Base-by-base conservation (phyloP, 2,888 invertebrate genomes). In the Chesias legatella region DNA sequence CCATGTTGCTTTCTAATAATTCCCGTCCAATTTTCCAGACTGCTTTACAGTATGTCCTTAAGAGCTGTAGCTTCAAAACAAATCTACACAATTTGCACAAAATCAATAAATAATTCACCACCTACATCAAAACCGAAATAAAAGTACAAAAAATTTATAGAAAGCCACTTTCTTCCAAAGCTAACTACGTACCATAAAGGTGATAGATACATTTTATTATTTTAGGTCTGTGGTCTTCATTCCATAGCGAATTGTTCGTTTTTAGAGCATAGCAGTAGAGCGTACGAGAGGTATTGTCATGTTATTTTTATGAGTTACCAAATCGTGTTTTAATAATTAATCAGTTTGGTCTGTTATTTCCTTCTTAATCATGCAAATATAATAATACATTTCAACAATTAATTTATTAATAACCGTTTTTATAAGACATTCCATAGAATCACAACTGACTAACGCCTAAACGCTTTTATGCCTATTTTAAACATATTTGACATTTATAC, bases 1-100 rank as follows among this genome's bases (percentile, higher is more conserved):
- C 88, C 88, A 89, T 89, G 88, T 88, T 89, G 88, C 88, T 88
- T 88, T 88, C 88, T 88, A 81, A 73, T 62, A 67, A 61, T 62
- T 64, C 57, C 57, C 36, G 27, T 36, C 33, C 21, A 39, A 13
- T 38, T 31, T 8, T 35, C 21, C 28, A 24, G 32, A 43, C 25
- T 13, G 33, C 11, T 39, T 25, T 13, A 9, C 22, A 24, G 1
- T n/a, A 13, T 21, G 23, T 8, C 10, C 27, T 24, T 25, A n/a
- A 34, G 7, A 27, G 8, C 11, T 32, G 24, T 17, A 28, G 20
- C 28, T 28, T n/a, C 10, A 28, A 6, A 26, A 6, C 8, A 30
- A 6, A 13, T 26, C 11, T 26, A 23, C 8, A 13, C 6, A 10
- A 35, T 25, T 38, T 47, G 7, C 22, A 24, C 17, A 13, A 23